Base-by-base conservation (phyloP, 2,113 vertebrate species). In the Corapipo altera region DNA sequence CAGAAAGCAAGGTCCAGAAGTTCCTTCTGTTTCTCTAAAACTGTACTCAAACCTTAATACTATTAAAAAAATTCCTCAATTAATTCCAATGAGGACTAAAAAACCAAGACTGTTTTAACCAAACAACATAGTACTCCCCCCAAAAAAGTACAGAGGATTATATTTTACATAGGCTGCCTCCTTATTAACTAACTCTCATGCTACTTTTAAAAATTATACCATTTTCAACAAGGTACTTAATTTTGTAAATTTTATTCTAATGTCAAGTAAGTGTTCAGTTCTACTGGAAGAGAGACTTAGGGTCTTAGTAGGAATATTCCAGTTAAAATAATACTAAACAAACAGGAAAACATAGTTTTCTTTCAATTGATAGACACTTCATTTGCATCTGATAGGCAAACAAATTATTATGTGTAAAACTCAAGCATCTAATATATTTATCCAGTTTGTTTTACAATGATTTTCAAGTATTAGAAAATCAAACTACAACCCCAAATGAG, bases 1-100 rank as follows among this genome's bases (percentile, higher is more conserved):
- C 16, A 67, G 85, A 95, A 97, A 97, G 93, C 65, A 93, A 89
- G 75, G 55, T 44, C 78, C 94, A 97, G 78, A 94, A 96, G 93
- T 70, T 92, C 52, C 66, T 85, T 85, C 64, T 67, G 62, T 22
- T 92, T 94, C 85, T 80, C 51, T 91, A 75, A 87, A 67, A 86
- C 62, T 86, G 85, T 37, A 9, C 22, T 52, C 39, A 52, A 85
- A 87, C 54, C 33, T 49, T 73, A 48, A 43, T 52, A 51, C 3
- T 32, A 72, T 41, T 91, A 5, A 17, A 77, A n/a, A 18, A 18
- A 61, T 15, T 51, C 43, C 58, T 85, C 70, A 62, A 33, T 78
- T 91, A 90, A 85, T 65, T 93, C 86, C 72, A 85, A 4, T n/a
- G 30, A 83, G 39, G 88, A 58, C 49, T 73, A 91, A 26, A 69